A percentile compares a stretch with the other conserved stretches of the same genome.
phyloP scores from a whole-genome alignment of 1,140 invertebrate species.

The Macrobrachium nipponense region DNA sequence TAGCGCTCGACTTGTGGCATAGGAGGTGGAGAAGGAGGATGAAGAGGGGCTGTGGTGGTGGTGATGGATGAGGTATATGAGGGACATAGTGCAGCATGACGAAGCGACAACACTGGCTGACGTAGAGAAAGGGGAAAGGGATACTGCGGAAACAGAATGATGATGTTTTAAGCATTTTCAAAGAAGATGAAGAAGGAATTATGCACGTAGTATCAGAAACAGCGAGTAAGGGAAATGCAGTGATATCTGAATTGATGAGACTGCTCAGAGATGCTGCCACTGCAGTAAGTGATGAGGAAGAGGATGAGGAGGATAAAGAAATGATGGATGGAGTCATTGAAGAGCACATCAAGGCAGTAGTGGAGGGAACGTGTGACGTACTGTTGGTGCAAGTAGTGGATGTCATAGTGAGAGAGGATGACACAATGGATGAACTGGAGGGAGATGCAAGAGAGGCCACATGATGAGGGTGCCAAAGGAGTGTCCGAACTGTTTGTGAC shows the following conservation, averaged over 20 bases:
- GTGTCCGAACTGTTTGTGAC: background rate
- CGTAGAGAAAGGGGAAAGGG: conserved; percentile 11
- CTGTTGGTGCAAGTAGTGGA: conserved; percentile 27
- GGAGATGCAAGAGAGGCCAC: background rate
- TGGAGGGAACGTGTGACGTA: conserved; percentile 26
- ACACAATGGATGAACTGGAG: background rate
- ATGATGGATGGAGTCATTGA: conserved; percentile 28
- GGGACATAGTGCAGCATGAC: background rate
- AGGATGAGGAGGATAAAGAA: conserved; percentile 1
- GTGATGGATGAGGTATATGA: background rate
- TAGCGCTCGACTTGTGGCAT: conserved; percentile 62
- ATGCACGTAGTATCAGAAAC: background rate
- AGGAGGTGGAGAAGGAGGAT: conserved; percentile 18
- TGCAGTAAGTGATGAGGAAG: background rate
- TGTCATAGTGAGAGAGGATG: conserved; percentile 18
- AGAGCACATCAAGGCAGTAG: background rate
- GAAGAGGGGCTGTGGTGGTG: conserved; percentile 1
- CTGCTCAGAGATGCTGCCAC: background rate
- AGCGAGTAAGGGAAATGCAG: background rate
- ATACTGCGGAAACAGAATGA: background rate
- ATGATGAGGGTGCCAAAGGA: background rate
- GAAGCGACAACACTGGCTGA: background rate
- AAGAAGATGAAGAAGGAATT: no score
- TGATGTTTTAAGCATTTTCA: no score
- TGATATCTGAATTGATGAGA: background rate